Conservation (phyloP, 2,797 vertebrate species). For the Diglossa cyanea region DNA sequence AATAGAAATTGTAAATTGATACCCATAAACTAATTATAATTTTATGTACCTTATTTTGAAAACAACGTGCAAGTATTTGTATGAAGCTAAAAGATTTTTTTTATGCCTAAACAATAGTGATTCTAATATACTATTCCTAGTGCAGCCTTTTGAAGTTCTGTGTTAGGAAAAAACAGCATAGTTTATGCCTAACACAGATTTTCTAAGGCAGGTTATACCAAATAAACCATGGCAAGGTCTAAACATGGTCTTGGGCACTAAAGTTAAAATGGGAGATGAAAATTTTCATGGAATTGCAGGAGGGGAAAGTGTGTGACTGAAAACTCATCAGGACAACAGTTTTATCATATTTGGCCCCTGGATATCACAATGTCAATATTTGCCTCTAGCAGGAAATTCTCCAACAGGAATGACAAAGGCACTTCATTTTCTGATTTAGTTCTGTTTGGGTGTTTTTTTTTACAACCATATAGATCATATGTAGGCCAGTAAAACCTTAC, state of each 20-base stretch:
- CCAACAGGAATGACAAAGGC: background rate
- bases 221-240: background rate
- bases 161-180: background rate
- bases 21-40: background rate
- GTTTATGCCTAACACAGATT: background rate
- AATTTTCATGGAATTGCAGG: background rate
- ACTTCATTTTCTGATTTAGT: background rate
- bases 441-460: accelerated
- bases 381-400: background rate
- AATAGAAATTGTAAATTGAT: background rate
- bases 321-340: background rate
- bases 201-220: background rate
- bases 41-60: background rate
- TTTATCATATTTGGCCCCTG: background rate
- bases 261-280: background rate
- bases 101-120: background rate
- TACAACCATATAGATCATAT: background rate
- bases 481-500: background rate
- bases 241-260: background rate
- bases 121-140: background rate
- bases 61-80: background rate
- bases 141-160: background rate
- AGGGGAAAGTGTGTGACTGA: background rate
- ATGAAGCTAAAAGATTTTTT: background rate
- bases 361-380: background rate